Percentiles rank a stretch among this genome's conserved stretches.
Conservation (phyloP, 2,888 invertebrate species). For the Cremastinae sp. region DNA sequence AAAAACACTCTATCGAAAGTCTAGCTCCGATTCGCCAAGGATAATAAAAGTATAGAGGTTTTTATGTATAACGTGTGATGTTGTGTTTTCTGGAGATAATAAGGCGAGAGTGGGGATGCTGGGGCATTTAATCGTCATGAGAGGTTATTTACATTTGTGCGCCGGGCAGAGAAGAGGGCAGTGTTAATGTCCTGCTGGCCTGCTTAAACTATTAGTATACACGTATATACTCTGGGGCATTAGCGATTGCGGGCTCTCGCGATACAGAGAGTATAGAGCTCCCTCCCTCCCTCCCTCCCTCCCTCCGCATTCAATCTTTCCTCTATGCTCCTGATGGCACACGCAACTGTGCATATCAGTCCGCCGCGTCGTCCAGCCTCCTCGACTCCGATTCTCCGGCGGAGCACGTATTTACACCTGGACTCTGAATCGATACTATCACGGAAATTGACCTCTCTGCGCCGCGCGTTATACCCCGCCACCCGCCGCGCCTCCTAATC, state of each 20-base stretch:
- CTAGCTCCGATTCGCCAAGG: no score
- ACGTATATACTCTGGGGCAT: background rate
- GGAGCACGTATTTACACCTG: conserved; percentile 8
- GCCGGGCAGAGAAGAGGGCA: no score
- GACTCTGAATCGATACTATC: conserved; percentile 51
- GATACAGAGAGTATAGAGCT: conserved; percentile 15
- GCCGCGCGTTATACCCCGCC: conserved; percentile 44
- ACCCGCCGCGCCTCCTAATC: conserved; percentile 55
- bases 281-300: background rate
- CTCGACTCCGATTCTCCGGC: conserved; percentile 1
- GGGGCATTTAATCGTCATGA: background rate
- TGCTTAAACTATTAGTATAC: conserved; percentile 23
- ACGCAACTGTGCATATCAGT: conserved; percentile 39
- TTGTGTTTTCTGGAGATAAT: no score
- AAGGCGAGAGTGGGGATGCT: no score
- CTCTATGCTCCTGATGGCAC: conserved; percentile 3
- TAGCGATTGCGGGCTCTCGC: conserved; percentile 4
- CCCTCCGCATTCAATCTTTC: background rate
- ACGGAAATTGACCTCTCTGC: conserved; percentile 53
- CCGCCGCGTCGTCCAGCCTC: conserved; percentile 34
- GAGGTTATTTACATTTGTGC: conserved; percentile 7
- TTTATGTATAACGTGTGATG: no score
- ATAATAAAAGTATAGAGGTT: no score
- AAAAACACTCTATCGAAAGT: no score
- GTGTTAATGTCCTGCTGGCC: conserved; percentile 17